Base-by-base conservation (phyloP, 2,797 vertebrate species). In the Linurgus olivaceus region DNA sequence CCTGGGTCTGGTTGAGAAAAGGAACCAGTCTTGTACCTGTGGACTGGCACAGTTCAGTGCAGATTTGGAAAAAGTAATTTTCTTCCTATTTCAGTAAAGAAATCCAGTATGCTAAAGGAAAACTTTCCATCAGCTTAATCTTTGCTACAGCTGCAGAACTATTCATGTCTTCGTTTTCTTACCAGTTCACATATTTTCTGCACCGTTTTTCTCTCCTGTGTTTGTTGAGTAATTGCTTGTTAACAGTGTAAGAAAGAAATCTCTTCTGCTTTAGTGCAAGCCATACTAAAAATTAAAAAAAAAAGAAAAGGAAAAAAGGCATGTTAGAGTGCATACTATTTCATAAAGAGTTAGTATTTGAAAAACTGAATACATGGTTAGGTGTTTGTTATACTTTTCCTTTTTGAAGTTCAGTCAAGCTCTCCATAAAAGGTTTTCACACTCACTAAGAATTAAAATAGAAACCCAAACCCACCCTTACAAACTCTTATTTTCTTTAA, bases 341-440 rank as follows among this genome's bases (percentile, higher is more conserved):
- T 70, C 38, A 37, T 75, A 52, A 83, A 71, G 55, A 13, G 74
- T 80, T 63, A 70, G 58, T 54, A 25, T 52, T 85, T 67, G 55
- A 72, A 79, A 86, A 90, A 66, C 18, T 65, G 72, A 88, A 68
- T 62, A 29, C 15, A 15, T 16, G 10, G 37, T 45, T 82, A 67
- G 31, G 25, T 70, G n/a, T 92, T 74, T 71, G 57, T 84, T 70
- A 37, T 33, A 54, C n/a, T 71, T 71, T 44, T 75, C 18, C 28
- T 61, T 61, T 88, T 93, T 94, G 48, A 85, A 65, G 52, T 93
- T 95, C 57, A 89, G 71, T 96, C 45, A 85, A 82, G 26, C 38
- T 91, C 83, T 85, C n/a, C 48, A 35, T 82, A 58, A 95, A 94
- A 31, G 35, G 12, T 83, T 94, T 94, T 88, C 55, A 65, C 4